Percentiles rank a stretch among this genome's conserved stretches.
Conservation (phyloP, 2,797 vertebrate species). For the Peromyscus eremicus region DNA sequence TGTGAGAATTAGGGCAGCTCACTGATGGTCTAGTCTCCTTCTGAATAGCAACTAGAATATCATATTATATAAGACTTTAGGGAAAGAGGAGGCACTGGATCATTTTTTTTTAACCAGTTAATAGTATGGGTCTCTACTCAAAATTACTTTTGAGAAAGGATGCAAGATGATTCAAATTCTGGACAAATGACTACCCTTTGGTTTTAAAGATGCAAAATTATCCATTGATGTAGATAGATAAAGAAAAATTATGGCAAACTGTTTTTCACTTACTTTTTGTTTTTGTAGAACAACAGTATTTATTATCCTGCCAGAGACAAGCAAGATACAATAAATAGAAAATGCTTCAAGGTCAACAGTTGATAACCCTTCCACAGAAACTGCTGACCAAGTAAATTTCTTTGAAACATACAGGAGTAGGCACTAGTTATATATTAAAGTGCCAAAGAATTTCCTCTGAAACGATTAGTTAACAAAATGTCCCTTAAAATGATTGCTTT, state of each 20-base stretch:
- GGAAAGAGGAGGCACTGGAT: neutral
- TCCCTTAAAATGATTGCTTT: conserved; percentile 27
- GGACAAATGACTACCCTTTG: conserved; percentile 22
- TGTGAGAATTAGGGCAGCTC: neutral
- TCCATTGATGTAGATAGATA: conserved; percentile 20
- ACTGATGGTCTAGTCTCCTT: neutral
- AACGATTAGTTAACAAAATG: conserved; percentile 58
- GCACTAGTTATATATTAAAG: neutral
- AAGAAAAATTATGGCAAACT: neutral
- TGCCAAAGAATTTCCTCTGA: conserved; percentile 7
- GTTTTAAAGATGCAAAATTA: conserved; percentile 40
- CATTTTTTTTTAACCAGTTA: neutral
- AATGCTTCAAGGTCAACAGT: conserved; percentile 10
- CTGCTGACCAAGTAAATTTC: conserved; percentile 16
- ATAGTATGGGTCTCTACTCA: neutral
- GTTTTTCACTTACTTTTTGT: conserved; percentile 38
- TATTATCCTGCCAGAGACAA: conserved; percentile 19
- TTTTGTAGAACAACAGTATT: neutral
- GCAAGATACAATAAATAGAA: conserved; percentile 22
- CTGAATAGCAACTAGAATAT: conserved; percentile 32
- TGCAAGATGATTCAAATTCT: conserved; percentile 17
- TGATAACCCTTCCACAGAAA: conserved; percentile 47
- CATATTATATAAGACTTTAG: neutral
- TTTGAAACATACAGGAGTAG: neutral
- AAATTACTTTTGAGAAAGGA: conserved; percentile 46